Evolutionary conservation across 2,113 vertebrate species (phyloP).

Genomic region (Oncorhynchus keta): DNA sequence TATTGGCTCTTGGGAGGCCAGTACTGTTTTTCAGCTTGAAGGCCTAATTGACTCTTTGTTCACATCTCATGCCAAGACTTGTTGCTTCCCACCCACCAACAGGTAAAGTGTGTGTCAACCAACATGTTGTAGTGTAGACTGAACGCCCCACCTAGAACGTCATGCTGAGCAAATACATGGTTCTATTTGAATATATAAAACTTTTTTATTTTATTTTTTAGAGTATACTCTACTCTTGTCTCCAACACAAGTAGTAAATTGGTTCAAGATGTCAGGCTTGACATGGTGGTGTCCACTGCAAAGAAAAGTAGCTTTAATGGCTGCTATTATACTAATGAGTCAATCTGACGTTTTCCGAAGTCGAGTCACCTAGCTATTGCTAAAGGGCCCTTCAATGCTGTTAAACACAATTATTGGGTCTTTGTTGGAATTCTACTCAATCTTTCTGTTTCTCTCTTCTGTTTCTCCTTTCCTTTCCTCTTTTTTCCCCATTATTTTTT

Average conservation of each 20-base stretch:
- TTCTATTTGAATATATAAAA: too few relatives aligned
- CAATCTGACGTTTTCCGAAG: neutral
- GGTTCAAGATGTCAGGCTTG: constrained; percentile 5
- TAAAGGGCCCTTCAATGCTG: neutral
- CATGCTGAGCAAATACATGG: too few relatives aligned
- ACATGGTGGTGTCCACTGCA: neutral
- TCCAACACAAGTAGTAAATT: too few relatives aligned
- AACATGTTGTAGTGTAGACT: too few relatives aligned
- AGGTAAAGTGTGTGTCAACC: too few relatives aligned
- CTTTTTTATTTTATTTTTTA: too few relatives aligned
- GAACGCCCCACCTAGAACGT: too few relatives aligned
- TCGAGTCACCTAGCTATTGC: neutral
- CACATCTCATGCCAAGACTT: too few relatives aligned
- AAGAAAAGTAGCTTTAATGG: neutral
- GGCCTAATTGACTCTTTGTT: too few relatives aligned
- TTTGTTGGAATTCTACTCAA: constrained; percentile 32
- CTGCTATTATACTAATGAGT: neutral
- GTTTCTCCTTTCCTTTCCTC: constrained; percentile 40
- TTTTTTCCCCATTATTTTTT: constrained; percentile 35
- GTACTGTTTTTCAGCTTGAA: too few relatives aligned
- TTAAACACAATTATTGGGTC: neutral
- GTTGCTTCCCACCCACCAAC: too few relatives aligned
- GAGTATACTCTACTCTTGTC: constrained; percentile 18
- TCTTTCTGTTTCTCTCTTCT: constrained; percentile 37
- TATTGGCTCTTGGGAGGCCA: too few relatives aligned